Evolutionary conservation across 1,140 invertebrate genomes (phyloP).

Genomic region (Drosophila suzukii): DNA sequence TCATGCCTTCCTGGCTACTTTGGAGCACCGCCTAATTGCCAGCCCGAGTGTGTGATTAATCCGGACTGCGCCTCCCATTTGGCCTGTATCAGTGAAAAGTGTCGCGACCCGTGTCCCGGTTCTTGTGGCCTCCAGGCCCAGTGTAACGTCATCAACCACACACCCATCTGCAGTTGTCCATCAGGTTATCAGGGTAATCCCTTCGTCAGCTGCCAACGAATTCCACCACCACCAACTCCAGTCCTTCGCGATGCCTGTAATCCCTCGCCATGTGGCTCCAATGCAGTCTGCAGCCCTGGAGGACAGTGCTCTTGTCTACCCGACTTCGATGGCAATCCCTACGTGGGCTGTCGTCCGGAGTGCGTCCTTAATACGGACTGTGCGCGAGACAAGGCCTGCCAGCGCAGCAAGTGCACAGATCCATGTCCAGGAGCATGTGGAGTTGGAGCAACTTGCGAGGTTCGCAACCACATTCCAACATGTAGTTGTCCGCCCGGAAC

Average conservation of each 20-base stretch:
- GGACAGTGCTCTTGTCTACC: constrained; percentile 85
- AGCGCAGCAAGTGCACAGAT: constrained; percentile 89
- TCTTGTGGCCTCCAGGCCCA: constrained; percentile 93
- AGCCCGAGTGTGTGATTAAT: constrained; percentile 90
- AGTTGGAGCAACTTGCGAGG: constrained; percentile 88
- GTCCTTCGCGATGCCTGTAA: constrained; percentile 85
- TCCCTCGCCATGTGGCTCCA: constrained; percentile 90
- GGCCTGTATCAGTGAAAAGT: constrained; percentile 90
- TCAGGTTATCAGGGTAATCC: constrained; percentile 92
- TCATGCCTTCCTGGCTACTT: constrained; percentile 90
- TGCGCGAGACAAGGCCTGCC: constrained; percentile 88
- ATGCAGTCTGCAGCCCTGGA: constrained; percentile 86
- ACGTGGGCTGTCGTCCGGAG: constrained; percentile 90
- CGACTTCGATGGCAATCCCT: constrained; percentile 92
- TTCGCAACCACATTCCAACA: constrained; percentile 89
- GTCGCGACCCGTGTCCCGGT: constrained; percentile 90
- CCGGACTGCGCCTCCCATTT: constrained; percentile 90
- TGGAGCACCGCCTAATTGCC: constrained; percentile 90
- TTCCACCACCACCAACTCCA: constrained; percentile 67
- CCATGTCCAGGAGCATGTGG: constrained; percentile 91
- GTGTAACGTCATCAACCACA: constrained; percentile 93
- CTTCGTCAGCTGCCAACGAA: constrained; percentile 88
- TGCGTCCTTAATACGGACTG: constrained; percentile 94
- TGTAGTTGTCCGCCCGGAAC: constrained; percentile 87
- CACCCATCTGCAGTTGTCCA: constrained; percentile 92